Base-by-base conservation (phyloP, 2,797 vertebrate genomes). In the Percopsis omiscomaycus region DNA sequence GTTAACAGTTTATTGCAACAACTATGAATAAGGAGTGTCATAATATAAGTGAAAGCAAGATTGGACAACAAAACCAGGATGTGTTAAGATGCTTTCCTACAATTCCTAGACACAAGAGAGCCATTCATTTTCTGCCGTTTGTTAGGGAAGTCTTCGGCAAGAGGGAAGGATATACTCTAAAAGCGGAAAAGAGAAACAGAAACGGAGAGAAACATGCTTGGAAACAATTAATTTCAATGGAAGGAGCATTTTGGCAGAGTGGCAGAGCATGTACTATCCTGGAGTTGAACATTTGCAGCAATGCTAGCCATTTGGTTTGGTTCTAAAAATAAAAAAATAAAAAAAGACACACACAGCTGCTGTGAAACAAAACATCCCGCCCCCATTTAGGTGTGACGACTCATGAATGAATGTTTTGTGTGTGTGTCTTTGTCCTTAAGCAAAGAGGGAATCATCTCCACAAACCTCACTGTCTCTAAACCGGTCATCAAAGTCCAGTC, bases 401-500 rank as follows among this genome's bases (percentile, higher is more conserved):
- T 68, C 30, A 69, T 62, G 52, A 75, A 59, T 75, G 47, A 57
- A 15, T 44, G 61, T 63, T 60, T 69, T 55, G 44, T 48, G 44
- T 45, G 53, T 63, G 55, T 54, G 62, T 61, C 52, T 32, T 12
- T 52, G 13, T 16, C 11, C 6, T 57, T 48, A 56, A 51, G 47
- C 2, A 9, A 62, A 49, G 55, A 37, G 15, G 13, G 65, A 53
- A 55, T 22, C 22, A 22, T 22, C 22, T 22, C 22, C 22, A 61
- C 89, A 85, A 81, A 98, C 98, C 91, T 98, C 96, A 2, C 93
- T 94, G 81, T 97, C 96, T 75, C 94, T 92, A 81, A 94, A 97
- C 68, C 93, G 83, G 4, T 96, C 95, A 75, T 95, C 95, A 71
- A 92, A 95, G 77, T 96, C 93, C 55, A 93, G 66, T 57, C 93